Evolutionary conservation across 2,113 vertebrate genomes (phyloP), one percentile per base, ranked within the genome.

Genomic region (Engystomops pustulosus): DNA sequence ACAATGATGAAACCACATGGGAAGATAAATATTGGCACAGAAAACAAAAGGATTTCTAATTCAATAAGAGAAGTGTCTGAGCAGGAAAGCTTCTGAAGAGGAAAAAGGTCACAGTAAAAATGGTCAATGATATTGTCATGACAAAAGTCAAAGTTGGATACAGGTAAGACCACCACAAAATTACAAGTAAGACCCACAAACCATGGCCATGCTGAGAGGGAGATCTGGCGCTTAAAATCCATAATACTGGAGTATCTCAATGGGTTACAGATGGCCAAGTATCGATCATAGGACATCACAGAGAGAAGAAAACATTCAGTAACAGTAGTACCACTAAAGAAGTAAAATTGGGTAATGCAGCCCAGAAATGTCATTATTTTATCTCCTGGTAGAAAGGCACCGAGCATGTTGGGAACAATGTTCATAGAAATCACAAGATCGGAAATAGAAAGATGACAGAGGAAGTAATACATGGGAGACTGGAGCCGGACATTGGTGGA

Each of bases 51-150:
- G 15, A 10, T 0, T 58, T 58, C n/a, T 0, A 23, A 4, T 23
- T 58, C 53, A 23, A 58, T 2, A 23, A 58, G 53, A 58, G 53
- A 58, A 58, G 53, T 58, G 53, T 58, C 53, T 10, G 53, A 58
- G 8, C 53, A 58, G 25, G 53, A 58, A 58, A 58, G 53, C n/a
- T 58, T 23, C 53, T 58, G 53, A 58, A 58, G 53, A 58, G 53
- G 53, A 58, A 15, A 58, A 58, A 58, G 1, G 53, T 58, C 53
- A 58, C 53, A 58, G 53, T 23, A 58, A n/a, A 58, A 58, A 58
- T 58, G 53, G 53, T 58, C 53, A 58, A 58, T 58, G 53, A 58
- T 23, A 58, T 58, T 58, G 53, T 58, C 53, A 23, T 58, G 53
- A 9, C 53, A 58, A 58, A 58, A 58, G 25, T 58, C 1, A 58